A percentile compares a stretch with the other conserved stretches of the same genome.
Evolutionary conservation across 2,113 vertebrate genomes (phyloP).

Genomic region (Forbesichthys agassizii): DNA sequence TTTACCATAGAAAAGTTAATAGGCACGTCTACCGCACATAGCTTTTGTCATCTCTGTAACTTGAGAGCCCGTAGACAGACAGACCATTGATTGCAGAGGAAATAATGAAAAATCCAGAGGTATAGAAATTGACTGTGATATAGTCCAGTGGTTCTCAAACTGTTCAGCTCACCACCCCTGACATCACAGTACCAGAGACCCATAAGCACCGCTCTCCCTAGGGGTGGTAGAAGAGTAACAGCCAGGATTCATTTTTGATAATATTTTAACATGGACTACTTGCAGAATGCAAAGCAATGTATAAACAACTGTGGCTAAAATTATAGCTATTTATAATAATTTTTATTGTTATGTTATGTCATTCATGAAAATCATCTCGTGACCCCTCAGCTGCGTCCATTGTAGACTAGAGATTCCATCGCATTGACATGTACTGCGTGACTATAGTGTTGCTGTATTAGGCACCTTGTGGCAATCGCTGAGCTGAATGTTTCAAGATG

Average conservation of each 20-base stretch:
- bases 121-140: constrained; percentile 15
- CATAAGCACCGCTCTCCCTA: background rate
- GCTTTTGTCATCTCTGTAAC: constrained; percentile 33
- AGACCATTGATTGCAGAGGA: constrained; percentile 33
- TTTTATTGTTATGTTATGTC: too few species aligned
- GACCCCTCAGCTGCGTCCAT: too few species aligned
- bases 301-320: too few species aligned
- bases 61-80: constrained; percentile 29
- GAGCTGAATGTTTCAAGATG: constrained; percentile 16
- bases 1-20: constrained; percentile 7
- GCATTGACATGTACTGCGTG: background rate
- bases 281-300: too few species aligned
- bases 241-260: too few species aligned
- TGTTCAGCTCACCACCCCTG: background rate
- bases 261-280: too few species aligned
- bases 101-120: too few species aligned
- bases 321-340: too few species aligned
- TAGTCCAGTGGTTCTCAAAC: background rate
- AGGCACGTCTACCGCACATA: constrained; percentile 35
- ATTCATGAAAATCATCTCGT: too few species aligned
- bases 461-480: background rate
- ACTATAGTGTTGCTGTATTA: background rate
- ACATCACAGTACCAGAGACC: constrained; percentile 12
- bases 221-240: too few species aligned
- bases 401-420: background rate